Conservation (phyloP, 2,797 vertebrate species). For the Xyrichtys novacula region DNA sequence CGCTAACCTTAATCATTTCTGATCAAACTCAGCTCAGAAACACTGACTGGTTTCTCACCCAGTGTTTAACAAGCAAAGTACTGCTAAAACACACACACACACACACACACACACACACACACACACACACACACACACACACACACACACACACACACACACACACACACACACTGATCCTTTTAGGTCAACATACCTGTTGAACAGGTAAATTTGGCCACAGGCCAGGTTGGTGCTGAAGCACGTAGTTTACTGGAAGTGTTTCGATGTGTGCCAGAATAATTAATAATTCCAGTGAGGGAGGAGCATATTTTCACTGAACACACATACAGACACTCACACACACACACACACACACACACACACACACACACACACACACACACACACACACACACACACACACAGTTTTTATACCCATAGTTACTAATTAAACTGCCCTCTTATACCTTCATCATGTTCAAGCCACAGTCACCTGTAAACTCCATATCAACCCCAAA, state of each 20-base stretch:
- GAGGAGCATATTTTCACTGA: slow-evolving; percentile 48
- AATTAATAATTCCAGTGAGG: slow-evolving; percentile 38
- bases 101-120: slow-evolving; percentile 1
- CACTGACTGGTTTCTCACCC: not conserved
- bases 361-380: slow-evolving; percentile 29
- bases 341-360: slow-evolving; percentile 20
- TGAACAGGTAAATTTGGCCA: slow-evolving; percentile 64
- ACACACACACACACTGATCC: slow-evolving; percentile 27
- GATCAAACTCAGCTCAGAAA: not conserved
- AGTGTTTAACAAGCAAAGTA: not conserved
- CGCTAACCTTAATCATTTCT: no score
- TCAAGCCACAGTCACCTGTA: not conserved
- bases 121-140: not conserved
- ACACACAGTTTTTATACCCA: slow-evolving; percentile 15
- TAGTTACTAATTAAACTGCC: slow-evolving; percentile 30
- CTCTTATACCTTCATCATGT: not conserved
- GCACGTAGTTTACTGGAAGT: slow-evolving; percentile 79
- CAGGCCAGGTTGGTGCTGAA: slow-evolving; percentile 40
- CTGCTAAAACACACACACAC: slow-evolving; percentile 6
- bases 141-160: not conserved
- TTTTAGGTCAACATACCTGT: slow-evolving; percentile 73
- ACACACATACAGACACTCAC: slow-evolving; percentile 34
- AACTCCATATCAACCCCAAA: no score
- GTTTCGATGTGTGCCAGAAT: slow-evolving; percentile 55
- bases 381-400: slow-evolving; percentile 21